A percentile compares a stretch with the other conserved stretches of the same genome.
Conservation (phyloP, 1,140 invertebrate genomes). For the Zeugodacus cucurbitae region DNA sequence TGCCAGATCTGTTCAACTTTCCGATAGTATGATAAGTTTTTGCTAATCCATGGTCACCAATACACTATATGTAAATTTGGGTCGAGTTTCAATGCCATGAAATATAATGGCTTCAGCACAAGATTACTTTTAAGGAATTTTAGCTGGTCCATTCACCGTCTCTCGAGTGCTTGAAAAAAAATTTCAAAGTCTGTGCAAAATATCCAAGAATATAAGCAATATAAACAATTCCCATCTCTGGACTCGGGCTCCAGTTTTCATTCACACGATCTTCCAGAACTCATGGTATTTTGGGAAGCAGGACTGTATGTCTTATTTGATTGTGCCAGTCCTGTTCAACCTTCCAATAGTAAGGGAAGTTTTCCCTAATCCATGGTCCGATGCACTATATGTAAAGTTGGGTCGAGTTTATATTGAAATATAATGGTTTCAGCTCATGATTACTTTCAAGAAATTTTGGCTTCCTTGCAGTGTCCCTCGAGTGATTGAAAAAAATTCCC, state of each 20-base stretch:
- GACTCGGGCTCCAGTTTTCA: conserved; percentile 58
- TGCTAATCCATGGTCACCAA: conserved; percentile 93
- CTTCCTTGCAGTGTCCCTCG: too few relatives aligned
- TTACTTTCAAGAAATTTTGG: too few relatives aligned
- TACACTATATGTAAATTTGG: conserved; percentile 91
- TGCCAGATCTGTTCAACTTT: conserved; percentile 97
- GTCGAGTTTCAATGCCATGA: neutral
- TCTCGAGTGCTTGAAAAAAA: too few relatives aligned
- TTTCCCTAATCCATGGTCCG: conserved; percentile 91
- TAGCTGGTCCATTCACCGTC: too few relatives aligned
- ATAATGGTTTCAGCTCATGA: too few relatives aligned
- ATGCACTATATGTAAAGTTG: conserved; percentile 91
- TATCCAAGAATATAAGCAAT: too few relatives aligned
- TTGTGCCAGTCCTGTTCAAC: conserved; percentile 98
- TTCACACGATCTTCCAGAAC: conserved; percentile 58
- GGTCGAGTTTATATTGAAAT: neutral
- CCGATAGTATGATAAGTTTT: conserved; percentile 89
- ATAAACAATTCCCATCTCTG: too few relatives aligned
- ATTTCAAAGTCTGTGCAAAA: too few relatives aligned
- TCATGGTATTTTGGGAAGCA: conserved; percentile 55
- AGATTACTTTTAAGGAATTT: too few relatives aligned
- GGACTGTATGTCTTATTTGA: conserved; percentile 90
- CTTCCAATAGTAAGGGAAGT: conserved; percentile 92
- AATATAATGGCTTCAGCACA: too few relatives aligned
- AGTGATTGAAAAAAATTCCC: too few relatives aligned